Conservation (phyloP, 2,888 invertebrate genomes). For the Eupithecia tripunctaria region DNA sequence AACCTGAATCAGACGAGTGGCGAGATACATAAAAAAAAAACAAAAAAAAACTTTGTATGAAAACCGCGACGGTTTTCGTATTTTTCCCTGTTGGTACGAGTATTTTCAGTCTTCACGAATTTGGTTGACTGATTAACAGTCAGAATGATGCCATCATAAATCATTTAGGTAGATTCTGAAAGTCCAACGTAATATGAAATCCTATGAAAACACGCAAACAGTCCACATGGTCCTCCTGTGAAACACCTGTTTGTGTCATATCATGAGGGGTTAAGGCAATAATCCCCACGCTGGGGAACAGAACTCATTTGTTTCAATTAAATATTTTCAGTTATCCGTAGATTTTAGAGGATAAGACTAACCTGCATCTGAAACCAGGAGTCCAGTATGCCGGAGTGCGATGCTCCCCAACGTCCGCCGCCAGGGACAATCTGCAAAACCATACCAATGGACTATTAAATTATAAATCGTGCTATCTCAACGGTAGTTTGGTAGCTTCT, state of each 20-base stretch:
- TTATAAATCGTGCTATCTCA: neutral
- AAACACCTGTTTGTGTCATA: neutral
- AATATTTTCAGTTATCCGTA: neutral
- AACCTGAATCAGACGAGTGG: too few species aligned
- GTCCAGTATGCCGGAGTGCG: constrained; percentile 76
- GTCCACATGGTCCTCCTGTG: too few species aligned
- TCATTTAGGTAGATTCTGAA: neutral
- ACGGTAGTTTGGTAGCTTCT: neutral
- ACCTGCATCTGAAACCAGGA: constrained; percentile 83
- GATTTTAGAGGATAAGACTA: constrained; percentile 43
- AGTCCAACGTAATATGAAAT: neutral
- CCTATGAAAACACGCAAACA: neutral
- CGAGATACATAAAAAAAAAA: neutral
- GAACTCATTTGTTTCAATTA: neutral
- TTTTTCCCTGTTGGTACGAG: neutral
- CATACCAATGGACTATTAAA: constrained; percentile 4
- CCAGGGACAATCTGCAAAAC: constrained; percentile 79
- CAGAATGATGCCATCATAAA: neutral
- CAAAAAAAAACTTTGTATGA: neutral
- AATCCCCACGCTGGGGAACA: neutral
- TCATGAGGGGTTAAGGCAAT: neutral
- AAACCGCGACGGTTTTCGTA: neutral
- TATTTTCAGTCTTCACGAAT: neutral
- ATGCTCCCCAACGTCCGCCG: constrained; percentile 77
- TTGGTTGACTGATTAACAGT: neutral